phyloP scores from a whole-genome alignment of 2,113 vertebrate genomes.

The Ploceus nigricollis region DNA sequence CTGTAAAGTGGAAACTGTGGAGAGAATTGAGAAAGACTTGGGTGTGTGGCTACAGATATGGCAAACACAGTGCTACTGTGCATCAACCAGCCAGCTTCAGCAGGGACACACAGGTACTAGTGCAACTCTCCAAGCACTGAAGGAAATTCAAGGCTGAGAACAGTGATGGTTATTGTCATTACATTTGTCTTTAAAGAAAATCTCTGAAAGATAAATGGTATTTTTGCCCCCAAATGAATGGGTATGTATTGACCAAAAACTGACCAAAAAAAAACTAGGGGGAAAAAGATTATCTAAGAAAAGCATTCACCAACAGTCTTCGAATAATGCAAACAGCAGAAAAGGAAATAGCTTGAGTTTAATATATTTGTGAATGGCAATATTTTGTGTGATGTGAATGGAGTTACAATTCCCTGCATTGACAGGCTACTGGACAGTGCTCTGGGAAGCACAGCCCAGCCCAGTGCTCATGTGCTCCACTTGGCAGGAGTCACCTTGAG shows the following conservation, averaged over 20 bases:
- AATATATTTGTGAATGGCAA: conserved; percentile 27
- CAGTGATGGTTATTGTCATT: background rate
- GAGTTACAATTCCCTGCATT: background rate
- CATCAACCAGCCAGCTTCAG: background rate
- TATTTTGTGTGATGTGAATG: background rate
- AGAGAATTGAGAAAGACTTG: background rate
- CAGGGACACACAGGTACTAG: background rate
- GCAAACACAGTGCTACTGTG: background rate
- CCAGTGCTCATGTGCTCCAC: background rate
- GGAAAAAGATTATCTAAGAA: background rate
- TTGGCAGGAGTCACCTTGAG: conserved; percentile 49
- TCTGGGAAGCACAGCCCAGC: conserved; percentile 23
- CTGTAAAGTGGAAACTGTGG: background rate
- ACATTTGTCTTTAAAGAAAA: background rate
- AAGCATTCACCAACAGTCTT: background rate
- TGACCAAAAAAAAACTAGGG: background rate
- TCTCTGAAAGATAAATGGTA: background rate
- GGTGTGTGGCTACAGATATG: accelerated
- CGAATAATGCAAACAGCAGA: background rate
- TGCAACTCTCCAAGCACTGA: background rate
- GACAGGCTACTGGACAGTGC: conserved; percentile 37
- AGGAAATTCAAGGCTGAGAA: background rate
- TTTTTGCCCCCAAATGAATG: background rate
- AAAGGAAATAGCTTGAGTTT: background rate
- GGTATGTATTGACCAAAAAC: background rate